Conservation (phyloP, 2,113 vertebrate genomes). For the Ameiurus melas region DNA sequence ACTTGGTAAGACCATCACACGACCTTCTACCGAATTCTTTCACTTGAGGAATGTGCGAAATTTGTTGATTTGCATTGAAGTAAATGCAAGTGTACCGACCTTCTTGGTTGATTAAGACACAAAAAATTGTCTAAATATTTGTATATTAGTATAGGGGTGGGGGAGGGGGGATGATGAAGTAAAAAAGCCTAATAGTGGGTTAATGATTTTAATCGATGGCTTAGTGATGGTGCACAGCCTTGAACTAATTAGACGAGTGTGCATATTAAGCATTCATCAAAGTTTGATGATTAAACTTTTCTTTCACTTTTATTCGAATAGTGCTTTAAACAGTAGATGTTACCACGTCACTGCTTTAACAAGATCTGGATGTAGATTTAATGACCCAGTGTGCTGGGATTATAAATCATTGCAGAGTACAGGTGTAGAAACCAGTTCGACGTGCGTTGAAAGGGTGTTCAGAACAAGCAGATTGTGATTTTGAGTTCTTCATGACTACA, state of each 20-base stretch:
- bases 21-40: background rate
- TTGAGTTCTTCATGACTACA: background rate
- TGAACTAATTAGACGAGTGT: background rate
- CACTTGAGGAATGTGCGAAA: background rate
- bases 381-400: background rate
- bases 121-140: background rate
- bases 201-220: background rate
- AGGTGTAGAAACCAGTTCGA: background rate
- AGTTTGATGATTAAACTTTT: background rate
- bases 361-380: background rate
- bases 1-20: constrained; percentile 83
- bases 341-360: background rate
- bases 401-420: background rate
- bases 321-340: background rate
- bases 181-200: background rate
- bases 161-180: background rate
- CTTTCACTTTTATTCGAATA: background rate
- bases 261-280: background rate
- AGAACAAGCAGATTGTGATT: background rate
- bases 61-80: background rate
- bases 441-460: background rate
- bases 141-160: background rate
- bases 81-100: background rate
- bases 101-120: background rate
- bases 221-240: too few relatives aligned